Conservation (phyloP, 2,888 invertebrate genomes). For the Platycnemis pennipes region DNA sequence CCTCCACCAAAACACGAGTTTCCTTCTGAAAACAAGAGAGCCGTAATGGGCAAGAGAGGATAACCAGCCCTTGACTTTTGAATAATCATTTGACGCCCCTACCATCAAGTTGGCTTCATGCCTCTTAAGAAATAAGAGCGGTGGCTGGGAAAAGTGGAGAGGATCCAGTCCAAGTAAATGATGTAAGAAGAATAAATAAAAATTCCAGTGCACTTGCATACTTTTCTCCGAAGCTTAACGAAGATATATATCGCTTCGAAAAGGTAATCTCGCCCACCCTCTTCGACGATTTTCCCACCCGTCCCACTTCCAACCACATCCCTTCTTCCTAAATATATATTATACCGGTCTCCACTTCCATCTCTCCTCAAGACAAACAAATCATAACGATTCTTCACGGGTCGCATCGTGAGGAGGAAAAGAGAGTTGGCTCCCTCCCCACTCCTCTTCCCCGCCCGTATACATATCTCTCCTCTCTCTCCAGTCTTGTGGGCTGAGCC, state of each 20-base stretch:
- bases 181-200: neutral
- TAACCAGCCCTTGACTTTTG: too few relatives aligned
- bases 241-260: conserved; percentile 20
- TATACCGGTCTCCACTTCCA: neutral
- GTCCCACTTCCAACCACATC: neutral
- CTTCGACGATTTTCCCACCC: neutral
- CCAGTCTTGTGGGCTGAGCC: neutral
- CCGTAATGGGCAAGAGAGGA: too few relatives aligned
- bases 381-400: conserved; percentile 61
- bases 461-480: neutral
- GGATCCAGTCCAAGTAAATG: neutral
- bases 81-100: too few relatives aligned
- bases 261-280: neutral
- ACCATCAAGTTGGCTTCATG: too few relatives aligned
- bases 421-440: neutral
- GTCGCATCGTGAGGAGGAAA: conserved; percentile 39
- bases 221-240: neutral
- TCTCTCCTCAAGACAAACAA: conserved; percentile 45
- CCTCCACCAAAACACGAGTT: too few relatives aligned
- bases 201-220: neutral
- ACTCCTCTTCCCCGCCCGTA: neutral
- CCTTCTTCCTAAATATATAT: neutral
- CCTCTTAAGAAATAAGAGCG: neutral
- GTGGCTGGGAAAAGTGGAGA: neutral
- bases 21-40: too few relatives aligned